Percentiles rank a stretch among this genome's conserved stretches.
phyloP scores from a whole-genome alignment of 2,113 vertebrate genomes.

The Garra rufa region DNA sequence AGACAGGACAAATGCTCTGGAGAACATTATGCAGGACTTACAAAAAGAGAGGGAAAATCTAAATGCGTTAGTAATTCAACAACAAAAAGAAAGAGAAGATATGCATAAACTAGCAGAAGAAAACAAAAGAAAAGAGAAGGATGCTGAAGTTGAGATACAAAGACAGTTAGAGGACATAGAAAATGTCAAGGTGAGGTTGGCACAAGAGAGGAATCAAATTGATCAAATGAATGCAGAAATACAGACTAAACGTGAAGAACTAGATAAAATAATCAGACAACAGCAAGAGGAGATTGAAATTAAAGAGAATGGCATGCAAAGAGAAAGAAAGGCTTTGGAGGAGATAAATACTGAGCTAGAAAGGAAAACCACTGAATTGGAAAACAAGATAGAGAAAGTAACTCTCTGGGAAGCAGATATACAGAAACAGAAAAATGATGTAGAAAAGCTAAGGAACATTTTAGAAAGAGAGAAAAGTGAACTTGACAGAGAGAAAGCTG shows the following conservation, averaged over 20 bases:
- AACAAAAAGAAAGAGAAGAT: slow-evolving; percentile 36
- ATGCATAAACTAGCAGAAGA: slow-evolving; percentile 19
- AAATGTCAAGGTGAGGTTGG: slow-evolving; percentile 11
- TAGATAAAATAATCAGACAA: not conserved
- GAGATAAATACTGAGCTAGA: slow-evolving; percentile 46
- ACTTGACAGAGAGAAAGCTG: slow-evolving; percentile 14
- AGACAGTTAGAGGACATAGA: slow-evolving; percentile 16
- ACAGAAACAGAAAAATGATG: slow-evolving; percentile 8
- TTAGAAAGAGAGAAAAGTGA: slow-evolving; percentile 37
- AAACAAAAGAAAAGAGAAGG: slow-evolving; percentile 31
- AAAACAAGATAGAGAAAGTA: slow-evolving; percentile 23
- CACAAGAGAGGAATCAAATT: slow-evolving; percentile 7
- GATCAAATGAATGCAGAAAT: slow-evolving; percentile 39
- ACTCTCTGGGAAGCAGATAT: slow-evolving; percentile 32
- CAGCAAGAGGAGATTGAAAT: slow-evolving; percentile 31
- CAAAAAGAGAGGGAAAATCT: slow-evolving; percentile 19
- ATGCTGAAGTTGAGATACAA: not conserved
- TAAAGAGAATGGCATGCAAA: slow-evolving; percentile 30
- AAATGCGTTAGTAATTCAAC: slow-evolving; percentile 37
- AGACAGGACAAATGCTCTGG: slow-evolving; percentile 42
- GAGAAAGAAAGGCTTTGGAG: not conserved
- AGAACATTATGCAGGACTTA: slow-evolving; percentile 47
- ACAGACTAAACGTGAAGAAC: not conserved
- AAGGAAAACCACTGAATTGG: not conserved
- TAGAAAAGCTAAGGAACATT: slow-evolving; percentile 1